Conservation (phyloP, 1,140 invertebrate genomes). For the Aphelinus atriplicis region DNA sequence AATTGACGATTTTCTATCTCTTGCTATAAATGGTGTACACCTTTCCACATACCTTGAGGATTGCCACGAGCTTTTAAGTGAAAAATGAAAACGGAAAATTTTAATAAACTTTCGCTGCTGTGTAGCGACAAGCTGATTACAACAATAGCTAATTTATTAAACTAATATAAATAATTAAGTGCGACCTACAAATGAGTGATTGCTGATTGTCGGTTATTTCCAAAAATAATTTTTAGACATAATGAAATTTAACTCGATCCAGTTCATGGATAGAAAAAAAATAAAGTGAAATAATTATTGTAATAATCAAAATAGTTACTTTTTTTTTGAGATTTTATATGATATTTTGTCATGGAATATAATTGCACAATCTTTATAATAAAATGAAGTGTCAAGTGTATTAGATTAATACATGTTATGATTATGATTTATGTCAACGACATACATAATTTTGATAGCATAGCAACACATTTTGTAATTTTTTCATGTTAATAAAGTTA, state of each 20-base stretch:
- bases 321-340: conserved; percentile 35
- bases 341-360: conserved; percentile 28
- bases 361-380: conserved; percentile 32
- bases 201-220: conserved; percentile 27
- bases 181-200: conserved; percentile 38
- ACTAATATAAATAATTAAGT: conserved; percentile 44
- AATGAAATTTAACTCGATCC: conserved; percentile 27
- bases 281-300: conserved; percentile 25
- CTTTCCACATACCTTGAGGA: conserved; percentile 22
- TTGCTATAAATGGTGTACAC: conserved; percentile 20
- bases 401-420: neutral
- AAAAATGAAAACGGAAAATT: conserved; percentile 32
- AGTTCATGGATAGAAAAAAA: conserved; percentile 24
- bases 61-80: conserved; percentile 27
- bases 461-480: neutral
- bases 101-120: conserved; percentile 50
- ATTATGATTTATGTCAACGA: neutral
- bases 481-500: too few relatives aligned
- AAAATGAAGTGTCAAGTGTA: conserved; percentile 32
- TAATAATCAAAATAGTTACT: conserved; percentile 35
- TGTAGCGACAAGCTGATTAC: conserved; percentile 52
- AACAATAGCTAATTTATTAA: conserved; percentile 64
- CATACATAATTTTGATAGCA: conserved; percentile 25
- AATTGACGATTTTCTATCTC: conserved; percentile 14
- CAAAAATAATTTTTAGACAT: conserved; percentile 23